Percentiles rank a stretch among this genome's conserved stretches.
Conservation (phyloP, 2,113 vertebrate genomes). For the Garra rufa region DNA sequence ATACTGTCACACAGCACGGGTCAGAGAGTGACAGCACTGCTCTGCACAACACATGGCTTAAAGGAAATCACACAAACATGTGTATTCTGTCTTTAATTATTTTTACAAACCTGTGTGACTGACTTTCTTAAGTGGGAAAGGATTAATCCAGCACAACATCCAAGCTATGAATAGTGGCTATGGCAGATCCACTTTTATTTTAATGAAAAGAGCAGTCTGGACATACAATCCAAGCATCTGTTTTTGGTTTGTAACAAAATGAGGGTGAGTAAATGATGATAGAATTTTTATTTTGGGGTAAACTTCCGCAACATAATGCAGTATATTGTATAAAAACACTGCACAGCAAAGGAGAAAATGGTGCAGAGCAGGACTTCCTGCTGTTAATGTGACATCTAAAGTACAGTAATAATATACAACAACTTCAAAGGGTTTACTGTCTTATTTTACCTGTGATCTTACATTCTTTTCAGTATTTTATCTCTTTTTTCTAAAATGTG, state of each 20-base stretch:
- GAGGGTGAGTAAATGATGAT: neutral
- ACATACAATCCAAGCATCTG: neutral
- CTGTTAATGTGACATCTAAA: neutral
- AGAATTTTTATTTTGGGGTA: neutral
- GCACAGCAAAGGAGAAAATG: neutral
- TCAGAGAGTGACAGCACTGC: neutral
- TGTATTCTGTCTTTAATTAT: neutral
- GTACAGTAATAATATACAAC: neutral
- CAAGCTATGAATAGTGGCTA: neutral
- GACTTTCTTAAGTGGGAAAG: neutral
- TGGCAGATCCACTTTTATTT: neutral
- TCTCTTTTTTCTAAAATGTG: neutral
- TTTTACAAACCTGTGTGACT: neutral
- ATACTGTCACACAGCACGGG: neutral
- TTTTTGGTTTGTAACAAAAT: neutral
- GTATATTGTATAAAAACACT: neutral
- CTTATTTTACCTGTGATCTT: conserved; percentile 17
- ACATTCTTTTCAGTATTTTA: neutral
- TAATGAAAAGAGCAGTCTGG: neutral
- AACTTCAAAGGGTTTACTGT: conserved; percentile 4
- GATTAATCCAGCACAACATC: neutral
- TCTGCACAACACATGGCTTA: neutral
- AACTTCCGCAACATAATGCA: neutral
- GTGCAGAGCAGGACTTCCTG: neutral
- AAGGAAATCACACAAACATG: neutral